Evolutionary conservation across 1,140 invertebrate species (phyloP), one percentile per base, ranked within the genome.

Genomic region (Bactericera cockerelli): DNA sequence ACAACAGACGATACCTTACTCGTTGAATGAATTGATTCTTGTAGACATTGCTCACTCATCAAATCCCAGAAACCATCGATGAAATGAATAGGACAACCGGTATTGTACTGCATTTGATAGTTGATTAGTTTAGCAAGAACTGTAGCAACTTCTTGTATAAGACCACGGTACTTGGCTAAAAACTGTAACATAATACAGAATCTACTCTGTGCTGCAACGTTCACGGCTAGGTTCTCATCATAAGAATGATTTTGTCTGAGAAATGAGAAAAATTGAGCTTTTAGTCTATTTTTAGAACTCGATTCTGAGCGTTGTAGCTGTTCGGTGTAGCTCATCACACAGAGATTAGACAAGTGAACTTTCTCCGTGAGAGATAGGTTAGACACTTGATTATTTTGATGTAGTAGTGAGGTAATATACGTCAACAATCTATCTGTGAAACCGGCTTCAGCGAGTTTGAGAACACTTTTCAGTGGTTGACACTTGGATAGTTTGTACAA

Each of bases 361-460:
- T 78, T 79, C 56, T 83, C 81, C 16, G 76, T 71, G 55, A 76
- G 70, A 33, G 76, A 76, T 61, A 84, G 71, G 58, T 86, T 80
- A 36, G 66, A 68, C 22, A 75, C 70, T 60, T 71, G 73, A 62
- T 74, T 49, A 49, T 75, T 64, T 70, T 73, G 64, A 68, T 71
- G 63, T 78, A 79, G 68, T 68, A 83, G 61, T 72, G 75, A 67
- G 55, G 76, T 76, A 1, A 83, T 71, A 65, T 78, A 81, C 57
- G 75, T 78, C 58, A 87, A 75, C 36, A 87, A 70, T 63, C 86
- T 82, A 38, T 75, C 76, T 10, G 83, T 80, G 65, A 81, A 78
- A 2, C 85, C 84, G 63, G 79, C 76, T 53, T 79, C 77, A 58
- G 86, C 83, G 65, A 89, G 77, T 70, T 85, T 84, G 19, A 86